A percentile compares a stretch with the other conserved stretches of the same genome.
Evolutionary conservation across 2,888 invertebrate species (phyloP).

Genomic region (Tipula unca): DNA sequence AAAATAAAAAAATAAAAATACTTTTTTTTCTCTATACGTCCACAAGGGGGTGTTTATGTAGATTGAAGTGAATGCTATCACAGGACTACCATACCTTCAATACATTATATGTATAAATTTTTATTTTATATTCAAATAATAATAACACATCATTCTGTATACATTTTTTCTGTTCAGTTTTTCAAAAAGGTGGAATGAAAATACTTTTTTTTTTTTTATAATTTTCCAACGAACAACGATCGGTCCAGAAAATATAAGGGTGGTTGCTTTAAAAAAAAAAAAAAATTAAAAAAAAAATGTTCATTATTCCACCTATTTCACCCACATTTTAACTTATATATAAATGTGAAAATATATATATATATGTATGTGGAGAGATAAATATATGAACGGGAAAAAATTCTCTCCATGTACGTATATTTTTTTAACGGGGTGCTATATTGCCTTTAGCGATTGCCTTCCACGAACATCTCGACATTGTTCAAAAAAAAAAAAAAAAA

Average conservation of each 20-base stretch:
- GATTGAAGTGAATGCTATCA: conserved; percentile 14
- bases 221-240: conserved; percentile 8
- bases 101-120: conserved; percentile 14
- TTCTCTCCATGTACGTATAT: background rate
- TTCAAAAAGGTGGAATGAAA: background rate
- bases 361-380: background rate
- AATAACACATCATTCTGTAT: conserved; percentile 8
- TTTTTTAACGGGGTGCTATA: background rate
- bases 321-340: background rate
- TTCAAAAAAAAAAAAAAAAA: background rate
- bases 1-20: background rate
- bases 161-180: background rate
- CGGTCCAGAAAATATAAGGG: conserved; percentile 14
- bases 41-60: conserved; percentile 14
- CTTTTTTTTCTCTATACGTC: background rate
- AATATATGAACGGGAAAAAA: background rate
- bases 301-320: background rate
- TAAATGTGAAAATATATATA: background rate
- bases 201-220: conserved; percentile 8
- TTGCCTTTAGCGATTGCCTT: background rate
- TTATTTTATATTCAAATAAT: conserved; percentile 14
- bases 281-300: background rate
- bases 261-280: background rate
- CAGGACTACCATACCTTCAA: conserved; percentile 14
- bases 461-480: background rate